phyloP scores from a whole-genome alignment of 2,888 invertebrate species.

The Ichneumon xanthorius region DNA sequence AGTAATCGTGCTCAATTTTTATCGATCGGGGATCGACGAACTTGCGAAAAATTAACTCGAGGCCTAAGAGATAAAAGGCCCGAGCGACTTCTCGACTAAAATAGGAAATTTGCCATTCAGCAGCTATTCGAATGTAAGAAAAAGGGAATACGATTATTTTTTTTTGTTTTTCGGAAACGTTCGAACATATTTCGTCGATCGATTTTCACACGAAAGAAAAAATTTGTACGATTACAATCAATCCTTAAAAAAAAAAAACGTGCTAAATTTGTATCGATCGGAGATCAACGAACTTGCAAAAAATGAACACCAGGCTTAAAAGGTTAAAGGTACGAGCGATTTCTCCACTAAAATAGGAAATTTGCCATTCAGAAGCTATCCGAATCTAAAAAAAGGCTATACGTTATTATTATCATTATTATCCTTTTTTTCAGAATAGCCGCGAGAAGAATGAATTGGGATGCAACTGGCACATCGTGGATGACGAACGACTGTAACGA shows the following conservation, averaged over 20 bases:
- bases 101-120: background rate
- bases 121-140: background rate
- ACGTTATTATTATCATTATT: background rate
- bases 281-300: too few relatives aligned
- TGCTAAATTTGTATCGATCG: too few relatives aligned
- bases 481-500: background rate
- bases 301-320: too few relatives aligned
- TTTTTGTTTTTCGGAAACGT: background rate
- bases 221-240: background rate
- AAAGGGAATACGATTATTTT: background rate
- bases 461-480: slow-evolving; percentile 5
- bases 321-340: too few relatives aligned
- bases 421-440: background rate
- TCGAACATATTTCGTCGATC: background rate
- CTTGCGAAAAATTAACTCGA: too few relatives aligned
- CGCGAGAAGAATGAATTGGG: background rate
- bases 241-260: background rate
- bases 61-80: too few relatives aligned
- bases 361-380: background rate
- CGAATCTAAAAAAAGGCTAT: background rate
- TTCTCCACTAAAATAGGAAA: background rate
- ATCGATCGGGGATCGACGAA: too few relatives aligned
- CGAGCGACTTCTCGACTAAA: too few relatives aligned
- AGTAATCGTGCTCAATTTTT: too few relatives aligned
- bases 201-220: background rate